Percentiles rank a stretch among this genome's conserved stretches.
phyloP scores from a whole-genome alignment of 2,888 invertebrate species.

The Pelosia muscerda region DNA sequence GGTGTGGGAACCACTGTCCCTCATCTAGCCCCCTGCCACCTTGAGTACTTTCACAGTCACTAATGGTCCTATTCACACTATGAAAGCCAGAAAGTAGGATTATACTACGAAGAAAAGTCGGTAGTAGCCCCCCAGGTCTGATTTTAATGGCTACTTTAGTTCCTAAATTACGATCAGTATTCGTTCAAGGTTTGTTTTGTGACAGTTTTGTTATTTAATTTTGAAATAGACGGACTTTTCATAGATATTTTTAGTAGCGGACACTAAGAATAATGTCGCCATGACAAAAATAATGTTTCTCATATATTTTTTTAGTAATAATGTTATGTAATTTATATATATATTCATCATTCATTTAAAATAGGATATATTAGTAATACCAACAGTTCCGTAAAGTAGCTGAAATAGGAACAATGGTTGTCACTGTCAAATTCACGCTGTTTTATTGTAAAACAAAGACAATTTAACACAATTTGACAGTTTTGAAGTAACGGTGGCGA shows the following conservation, averaged over 20 bases:
- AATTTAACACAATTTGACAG: too few species aligned
- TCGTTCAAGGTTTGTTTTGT: constrained; percentile 63
- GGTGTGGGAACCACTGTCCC: too few species aligned
- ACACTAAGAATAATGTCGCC: neutral
- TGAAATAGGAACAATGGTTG: too few species aligned
- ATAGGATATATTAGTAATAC: neutral
- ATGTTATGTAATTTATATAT: neutral
- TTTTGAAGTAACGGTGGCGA: too few species aligned
- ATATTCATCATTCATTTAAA: neutral
- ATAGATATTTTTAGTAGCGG: neutral
- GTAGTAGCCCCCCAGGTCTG: constrained; percentile 23
- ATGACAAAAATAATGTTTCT: neutral
- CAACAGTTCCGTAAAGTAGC: too few species aligned
- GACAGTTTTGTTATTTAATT: constrained; percentile 28
- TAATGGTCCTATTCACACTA: too few species aligned
- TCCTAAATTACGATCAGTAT: constrained; percentile 86
- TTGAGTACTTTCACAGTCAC: too few species aligned
- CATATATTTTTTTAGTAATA: neutral
- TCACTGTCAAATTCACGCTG: too few species aligned
- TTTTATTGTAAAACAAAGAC: too few species aligned
- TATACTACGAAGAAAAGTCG: too few species aligned
- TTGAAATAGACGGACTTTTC: constrained; percentile 40
- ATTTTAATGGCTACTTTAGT: constrained; percentile 77
- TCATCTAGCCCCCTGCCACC: too few species aligned
- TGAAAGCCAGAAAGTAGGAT: too few species aligned